Evolutionary conservation across 2,888 invertebrate species (phyloP), one percentile per base, ranked within the genome.

Genomic region (Lithophane ornitopus): DNA sequence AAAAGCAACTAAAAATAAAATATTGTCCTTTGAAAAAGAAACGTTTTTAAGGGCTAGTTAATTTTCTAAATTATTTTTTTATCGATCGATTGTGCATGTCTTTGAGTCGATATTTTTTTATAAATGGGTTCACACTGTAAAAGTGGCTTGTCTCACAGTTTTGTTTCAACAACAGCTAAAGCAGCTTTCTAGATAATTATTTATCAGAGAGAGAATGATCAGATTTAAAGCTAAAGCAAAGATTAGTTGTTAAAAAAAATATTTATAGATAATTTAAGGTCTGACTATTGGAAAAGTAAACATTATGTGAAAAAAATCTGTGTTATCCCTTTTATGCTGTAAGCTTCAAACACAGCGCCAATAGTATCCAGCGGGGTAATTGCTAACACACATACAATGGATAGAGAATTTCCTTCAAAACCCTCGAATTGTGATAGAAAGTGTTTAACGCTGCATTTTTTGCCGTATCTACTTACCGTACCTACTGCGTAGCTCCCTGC

Each of bases 11-110:
- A 93, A 92, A 74, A 95, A 94, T 85, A 94, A 92, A 86, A 91
- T 95, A 81, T 90, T 94, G 52, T 78, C 89, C 0, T 95, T 93
- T 62, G 95, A 96, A 86, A 94, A 92, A 71, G 95, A 95, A 76
- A 82, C 86, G 0, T 95, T 95, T 89, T 81, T 95, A 69, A 93
- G 92, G 74, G 68, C 86, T 81, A 91, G 89, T 77, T 89, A 88
- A 81, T 65, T 41, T 44, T 46, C 61, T 70, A 0, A 0, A 34
- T 34, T 34, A 34, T 34, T 61, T 68, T 46, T 16, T 70, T 52
- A 56, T 49, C 16, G 1, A 67, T 63, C 22, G 75, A 67, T 80
- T 69, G 14, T 67, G 44, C 41, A n/a, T 75, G 70, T 74, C 67
- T 66, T 67, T 68, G 74, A 76, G 79, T 79, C 71, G 74, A 72